These are phyloP conservation scores for Drosophila nigrodunni DNA, from an alignment of 1,140 invertebrate species.

Conservation along the genomic window DNA sequence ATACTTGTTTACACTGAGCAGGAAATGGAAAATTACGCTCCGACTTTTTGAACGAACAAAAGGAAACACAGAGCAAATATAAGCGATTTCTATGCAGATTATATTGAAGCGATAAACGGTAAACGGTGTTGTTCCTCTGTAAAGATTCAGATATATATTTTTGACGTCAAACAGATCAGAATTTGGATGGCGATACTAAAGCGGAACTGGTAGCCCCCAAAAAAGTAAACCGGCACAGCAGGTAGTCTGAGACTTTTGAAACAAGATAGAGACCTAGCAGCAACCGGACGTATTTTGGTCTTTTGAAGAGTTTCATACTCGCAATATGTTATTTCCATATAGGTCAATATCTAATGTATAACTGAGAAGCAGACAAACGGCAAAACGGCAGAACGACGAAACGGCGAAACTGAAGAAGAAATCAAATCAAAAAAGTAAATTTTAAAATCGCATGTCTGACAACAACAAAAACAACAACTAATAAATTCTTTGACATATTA, in stretches of 20 bases:
- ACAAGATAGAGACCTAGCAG: constrained; percentile 49
- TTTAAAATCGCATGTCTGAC: constrained; percentile 78
- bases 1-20: constrained; percentile 17
- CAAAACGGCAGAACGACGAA: background rate
- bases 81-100: constrained; percentile 30
- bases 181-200: constrained; percentile 23
- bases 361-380: background rate
- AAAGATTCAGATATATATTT: constrained; percentile 24
- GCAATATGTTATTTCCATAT: constrained; percentile 29
- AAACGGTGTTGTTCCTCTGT: constrained; percentile 2
- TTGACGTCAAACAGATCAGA: constrained; percentile 61
- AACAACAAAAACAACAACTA: constrained; percentile 18
- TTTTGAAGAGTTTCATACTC: constrained; percentile 3
- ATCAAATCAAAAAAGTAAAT: constrained; percentile 61
- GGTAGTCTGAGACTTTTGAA: constrained; percentile 47
- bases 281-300: constrained; percentile 23
- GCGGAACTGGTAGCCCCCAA: constrained; percentile 72
- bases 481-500: constrained; percentile 70
- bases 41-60: background rate
- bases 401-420: constrained; percentile 20
- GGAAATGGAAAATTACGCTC: constrained; percentile 45
- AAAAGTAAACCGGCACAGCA: constrained; percentile 79
- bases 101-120: constrained; percentile 34
- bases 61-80: constrained; percentile 27
- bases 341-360: constrained; percentile 32